phyloP scores from a whole-genome alignment of 2,888 invertebrate species.

The Xylocampa areola region DNA sequence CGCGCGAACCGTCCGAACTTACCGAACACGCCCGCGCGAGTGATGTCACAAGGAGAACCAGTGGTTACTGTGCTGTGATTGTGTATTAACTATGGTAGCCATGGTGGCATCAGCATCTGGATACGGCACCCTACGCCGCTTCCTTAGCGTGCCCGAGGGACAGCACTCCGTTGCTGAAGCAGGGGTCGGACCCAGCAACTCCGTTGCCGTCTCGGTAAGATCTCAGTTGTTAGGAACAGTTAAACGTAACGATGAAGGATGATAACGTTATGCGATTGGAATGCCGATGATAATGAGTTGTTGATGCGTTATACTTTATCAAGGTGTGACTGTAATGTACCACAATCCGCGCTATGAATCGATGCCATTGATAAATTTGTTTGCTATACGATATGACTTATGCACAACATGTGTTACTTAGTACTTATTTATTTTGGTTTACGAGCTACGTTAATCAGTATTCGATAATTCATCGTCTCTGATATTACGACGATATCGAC shows the following conservation, averaged over 20 bases:
- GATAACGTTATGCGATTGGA: constrained; percentile 74
- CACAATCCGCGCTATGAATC: constrained; percentile 44
- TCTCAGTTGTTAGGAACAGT: constrained; percentile 50
- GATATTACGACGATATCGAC: constrained; percentile 23
- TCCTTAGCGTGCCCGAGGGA: constrained; percentile 86
- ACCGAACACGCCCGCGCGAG: constrained; percentile 72
- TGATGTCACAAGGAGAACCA: constrained; percentile 79
- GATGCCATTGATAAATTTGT: constrained; percentile 65
- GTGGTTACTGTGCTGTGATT: constrained; percentile 76
- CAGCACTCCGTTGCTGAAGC: constrained; percentile 72
- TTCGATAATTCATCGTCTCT: constrained; percentile 26
- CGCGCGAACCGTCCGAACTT: constrained; percentile 67
- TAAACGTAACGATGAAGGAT: constrained; percentile 50
- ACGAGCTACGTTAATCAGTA: constrained; percentile 27
- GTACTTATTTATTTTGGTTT: no score
- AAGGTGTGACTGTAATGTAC: constrained; percentile 65
- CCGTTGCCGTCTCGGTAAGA: constrained; percentile 87
- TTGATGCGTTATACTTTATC: constrained; percentile 65
- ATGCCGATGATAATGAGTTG: constrained; percentile 72
- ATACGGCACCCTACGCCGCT: constrained; percentile 87
- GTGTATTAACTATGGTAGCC: constrained; percentile 84
- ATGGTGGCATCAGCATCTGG: constrained; percentile 88
- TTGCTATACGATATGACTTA: constrained; percentile 58
- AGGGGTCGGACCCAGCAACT: constrained; percentile 78
- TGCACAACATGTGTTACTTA: constrained; percentile 48